phyloP scores from a whole-genome alignment of 2,888 invertebrate genomes.

The Troilus luridus region DNA sequence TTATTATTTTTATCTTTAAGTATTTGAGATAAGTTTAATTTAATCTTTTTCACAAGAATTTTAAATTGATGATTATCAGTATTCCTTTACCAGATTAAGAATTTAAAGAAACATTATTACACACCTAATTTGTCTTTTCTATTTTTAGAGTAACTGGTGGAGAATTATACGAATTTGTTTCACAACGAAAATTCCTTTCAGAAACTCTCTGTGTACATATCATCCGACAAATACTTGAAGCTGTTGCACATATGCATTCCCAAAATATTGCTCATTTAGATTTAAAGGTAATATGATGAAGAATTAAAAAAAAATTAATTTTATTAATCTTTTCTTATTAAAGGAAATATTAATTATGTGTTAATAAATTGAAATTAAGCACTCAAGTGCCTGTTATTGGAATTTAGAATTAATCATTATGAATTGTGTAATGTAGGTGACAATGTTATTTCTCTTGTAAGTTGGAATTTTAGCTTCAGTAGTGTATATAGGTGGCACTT shows the following conservation, averaged over 20 bases:
- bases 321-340: too few species aligned
- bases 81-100: neutral
- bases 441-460: too few species aligned
- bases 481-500: too few species aligned
- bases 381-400: too few species aligned
- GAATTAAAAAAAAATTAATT: too few species aligned
- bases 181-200: slow-evolving; percentile 62
- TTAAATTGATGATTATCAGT: neutral
- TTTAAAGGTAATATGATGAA: slow-evolving; percentile 70
- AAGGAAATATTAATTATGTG: too few species aligned
- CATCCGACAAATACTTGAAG: slow-evolving; percentile 75
- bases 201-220: slow-evolving; percentile 65
- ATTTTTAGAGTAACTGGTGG: slow-evolving; percentile 73
- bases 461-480: too few species aligned
- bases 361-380: too few species aligned
- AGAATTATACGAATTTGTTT: slow-evolving; percentile 75
- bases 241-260: slow-evolving; percentile 76
- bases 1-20: neutral
- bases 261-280: slow-evolving; percentile 77
- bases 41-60: neutral
- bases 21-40: neutral
- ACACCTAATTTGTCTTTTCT: neutral
- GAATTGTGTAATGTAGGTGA: too few species aligned
- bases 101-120: neutral
- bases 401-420: too few species aligned